Evolutionary conservation across 2,888 invertebrate species (phyloP), one percentile per base, ranked within the genome.

Genomic region (Anthrax anthrax): DNA sequence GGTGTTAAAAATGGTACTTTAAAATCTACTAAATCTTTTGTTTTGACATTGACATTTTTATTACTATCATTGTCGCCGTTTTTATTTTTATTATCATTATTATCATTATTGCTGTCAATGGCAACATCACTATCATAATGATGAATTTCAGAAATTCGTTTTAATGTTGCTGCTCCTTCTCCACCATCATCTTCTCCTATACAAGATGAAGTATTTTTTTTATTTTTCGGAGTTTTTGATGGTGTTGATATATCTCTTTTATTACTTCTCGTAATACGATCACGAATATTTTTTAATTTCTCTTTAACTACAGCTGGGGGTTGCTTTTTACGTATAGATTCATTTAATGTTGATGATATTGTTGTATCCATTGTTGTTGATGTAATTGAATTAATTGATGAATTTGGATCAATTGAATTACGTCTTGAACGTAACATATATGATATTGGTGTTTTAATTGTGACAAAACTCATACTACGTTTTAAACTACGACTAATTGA

Each of bases 381-480:
- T 38, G 60, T 58, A 48, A 63, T 52, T 18, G 68, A 67, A 48
- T 58, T 60, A 9, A 66, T 52, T 9, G 67, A 67, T 44, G 62
- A 60, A 54, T 68, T 61, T 27, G 59, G 59, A 55, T 59, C 59
- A 37, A 56, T 54, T 37, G 59, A 58, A 51, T 53, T 56, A 37
- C 59, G 55, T 36, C 57, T 46, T 6, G 53, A 51, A n/a, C 56
- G 51, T 34, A 58, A 52, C 50, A 58, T 60, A 44, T 60, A 63
- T n/a, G 58, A 56, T 39, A 65, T 56, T 27, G 65, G 65, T 17
- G 66, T 67, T 47, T 62, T 60, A 37, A 61, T 61, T 2, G 65
- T 63, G 13, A 63, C 67, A 54, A 69, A 68, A 46, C 66, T 69
- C 58, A 69, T 64, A 19, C 69, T 67, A 1, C 67, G 60, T 37